Base-by-base conservation (phyloP, 2,797 vertebrate genomes). In the Bryconaethiops microstoma region DNA sequence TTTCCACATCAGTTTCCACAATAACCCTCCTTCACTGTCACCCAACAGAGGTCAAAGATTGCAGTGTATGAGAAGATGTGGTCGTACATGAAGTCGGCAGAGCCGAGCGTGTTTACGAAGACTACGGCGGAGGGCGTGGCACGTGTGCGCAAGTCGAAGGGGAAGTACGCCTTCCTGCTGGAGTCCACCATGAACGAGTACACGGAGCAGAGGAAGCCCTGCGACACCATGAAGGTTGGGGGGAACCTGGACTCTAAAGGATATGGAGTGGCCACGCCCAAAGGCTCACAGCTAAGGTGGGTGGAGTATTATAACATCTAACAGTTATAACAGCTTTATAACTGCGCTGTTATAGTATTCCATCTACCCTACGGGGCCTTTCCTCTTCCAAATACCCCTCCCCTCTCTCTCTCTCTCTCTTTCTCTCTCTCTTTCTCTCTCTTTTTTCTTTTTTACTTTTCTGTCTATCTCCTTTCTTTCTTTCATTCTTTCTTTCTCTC, bases 251-350 rank as follows among this genome's bases (percentile, higher is more conserved):
- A 99, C 96, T 99, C 98, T 76, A 99, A 99, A 95, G 97, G 98
- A 93, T 99, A 99, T 79, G 98, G 97, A 87, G 96, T 99, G 92
- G 98, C 97, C 42, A 99, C 98, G 82, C 97, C 98, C 86, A 99
- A 99, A 95, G 97, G 97, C 94, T 99, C 97, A 94, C 96, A 96
- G 97, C 97, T 99, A 99, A 98, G 97, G 98, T 99, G 96, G 98
- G 98, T 99, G 97, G 98, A 96, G 96, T 98, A 98, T 95, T 97
- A 97, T 97, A 97, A 98, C 97, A 98, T 97, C 97, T 89, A 13
- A 85, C 86, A 78, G 60, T 63, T 63, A 63, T 63, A 29, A 63
- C 25, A 29, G 60, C 60, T 29, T 63, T 89, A 86, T 92, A 93
- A 94, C 93, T 92, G 95, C 96, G 94, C 97, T 99, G 98, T 97